Evolutionary conservation across 2,888 invertebrate species (phyloP), one percentile per base, ranked within the genome.

Genomic region (Alloplasta piceator): DNA sequence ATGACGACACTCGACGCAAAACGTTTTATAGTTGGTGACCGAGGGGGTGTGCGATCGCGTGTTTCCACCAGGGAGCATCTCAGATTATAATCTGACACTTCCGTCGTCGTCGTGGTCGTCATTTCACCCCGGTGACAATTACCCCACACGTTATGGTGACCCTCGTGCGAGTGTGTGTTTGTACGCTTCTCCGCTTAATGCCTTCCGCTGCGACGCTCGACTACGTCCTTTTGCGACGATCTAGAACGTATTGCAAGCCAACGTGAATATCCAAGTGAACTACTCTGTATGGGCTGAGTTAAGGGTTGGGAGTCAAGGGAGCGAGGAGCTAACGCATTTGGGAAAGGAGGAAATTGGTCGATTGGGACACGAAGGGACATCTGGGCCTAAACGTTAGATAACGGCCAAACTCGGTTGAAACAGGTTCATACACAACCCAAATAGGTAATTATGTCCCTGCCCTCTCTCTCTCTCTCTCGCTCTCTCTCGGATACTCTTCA

Each of bases 31-130:
- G 26, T 26, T 26, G 26, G 26, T 52, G 61, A 55, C 38, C 14
- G 66, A 72, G 70, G 79, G 78, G 85, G 83, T 83, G 85, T 84
- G 82, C 79, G 87, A 87, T 89, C 85, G 86, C 85, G 86, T 86
- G 86, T 71, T 41, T 39, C 82, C 76, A 74, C 70, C 85, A 84
- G 85, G 87, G 88, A 90, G 87, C 89, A 90, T 91, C 91, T 91
- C 90, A 90, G 91, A 91, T 91, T 89, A 85, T 89, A 89, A 91
- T 91, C 91, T 89, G 89, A 90, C 91, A 91, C 90, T 91, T 91
- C 91, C 91, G 90, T 89, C 89, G 87, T 87, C 86, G 84, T 86
- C 80, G 43, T 43, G 7, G 43, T 43, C 10, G 43, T 43, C 43
- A 10, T 43, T 43, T 6, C 12, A 3, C 5, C 66, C 16, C 38